Evolutionary conservation across 2,797 vertebrate species (phyloP), one percentile per base, ranked within the genome.

Genomic region (Eulemur coronatus): DNA sequence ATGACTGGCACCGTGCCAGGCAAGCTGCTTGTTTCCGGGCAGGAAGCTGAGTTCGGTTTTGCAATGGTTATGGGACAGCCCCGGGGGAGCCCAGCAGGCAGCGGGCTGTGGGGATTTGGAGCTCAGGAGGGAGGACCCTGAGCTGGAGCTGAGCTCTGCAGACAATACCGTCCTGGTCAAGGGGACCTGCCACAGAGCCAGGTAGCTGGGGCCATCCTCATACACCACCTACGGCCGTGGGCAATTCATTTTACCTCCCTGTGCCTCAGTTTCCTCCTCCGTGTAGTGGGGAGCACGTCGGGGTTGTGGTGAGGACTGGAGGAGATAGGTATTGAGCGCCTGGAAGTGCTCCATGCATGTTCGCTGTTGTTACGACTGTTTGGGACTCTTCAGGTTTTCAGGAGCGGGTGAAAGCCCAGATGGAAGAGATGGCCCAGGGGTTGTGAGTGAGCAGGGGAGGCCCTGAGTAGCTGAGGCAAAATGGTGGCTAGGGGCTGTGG

Each of bases 321-420:
- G 3, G 28, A 57, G 48, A 46, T 18, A 17, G 3, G 17, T 17
- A 1, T 0, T 57, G 52, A 24, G 28, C 18, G 0, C 28, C 2
- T 2, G 38, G 41, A n/a, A 0, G 1, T n/a, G 55, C 65, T 46
- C 26, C 2, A 8, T 1, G n/a, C 0, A 2, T 33, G 48, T 69
- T 13, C 38, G 35, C 48, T 50, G 0, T 30, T 26, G 6, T 41
- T 38, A 1, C 2, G 26, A 48, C 30, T 48, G 0, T 46, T 4
- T 17, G 80, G 48, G 65, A 50, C 41, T 9, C 65, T 33, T 17
- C 4, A 0, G 63, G 57, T 18, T 38, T 28, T 26, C 26, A 28
- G 52, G 12, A 38, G 26, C 30, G 20, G 18, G 1, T 59, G 55
- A 65, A 81, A 50, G 5, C 59, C 41, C 48, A 10, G 41, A 65